Base-by-base conservation (phyloP, 2,888 invertebrate genomes). In the Mechanitis mazaeus region DNA sequence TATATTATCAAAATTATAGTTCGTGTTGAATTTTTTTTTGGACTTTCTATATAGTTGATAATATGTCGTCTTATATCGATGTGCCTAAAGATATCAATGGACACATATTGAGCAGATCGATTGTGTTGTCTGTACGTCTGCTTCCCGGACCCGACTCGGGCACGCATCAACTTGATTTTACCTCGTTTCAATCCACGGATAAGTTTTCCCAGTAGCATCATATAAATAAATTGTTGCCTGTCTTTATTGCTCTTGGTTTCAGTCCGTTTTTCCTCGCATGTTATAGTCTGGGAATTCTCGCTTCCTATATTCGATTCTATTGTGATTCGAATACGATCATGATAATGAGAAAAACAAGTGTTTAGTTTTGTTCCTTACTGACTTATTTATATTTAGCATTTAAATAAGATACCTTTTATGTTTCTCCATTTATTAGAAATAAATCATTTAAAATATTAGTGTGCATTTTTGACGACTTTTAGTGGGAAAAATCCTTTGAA, bases 201-300 rank as follows among this genome's bases (percentile, higher is more conserved):
- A 88, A 89, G 81, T 85, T 85, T 84, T 87, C 89, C 89, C 89
- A 74, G 74, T 85, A 83, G 88, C 84, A 82, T 87, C 88, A 88
- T 90, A 90, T 87, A 90, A 89, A 90, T 89, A 90, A 89, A 90
- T 90, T 90, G 89, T 89, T 83, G 87, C 78, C 82, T 80, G 85
- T 84, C 87, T 87, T 90, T 87, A 88, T 88, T 86, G 83, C 87
- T 69, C 77, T 79, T 78, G 81, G 83, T 85, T 85, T 82, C 83
- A 78, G 81, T 81, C 75, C 81, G 79, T 85, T 87, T 85, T 85
- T 85, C 84, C 79, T 78, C 76, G 75, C 76, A 75, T 81, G 82
- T 85, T 84, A 85, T 82, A 77, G 79, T 81, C 80, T 78, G 80
- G 81, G 84, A 84, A 81, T 85, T 81, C 81, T 59, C 58, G 74